These are phyloP conservation scores for Eupithecia pulchellata DNA, from an alignment of 2,888 invertebrate genomes.

Conservation along the genomic window DNA sequence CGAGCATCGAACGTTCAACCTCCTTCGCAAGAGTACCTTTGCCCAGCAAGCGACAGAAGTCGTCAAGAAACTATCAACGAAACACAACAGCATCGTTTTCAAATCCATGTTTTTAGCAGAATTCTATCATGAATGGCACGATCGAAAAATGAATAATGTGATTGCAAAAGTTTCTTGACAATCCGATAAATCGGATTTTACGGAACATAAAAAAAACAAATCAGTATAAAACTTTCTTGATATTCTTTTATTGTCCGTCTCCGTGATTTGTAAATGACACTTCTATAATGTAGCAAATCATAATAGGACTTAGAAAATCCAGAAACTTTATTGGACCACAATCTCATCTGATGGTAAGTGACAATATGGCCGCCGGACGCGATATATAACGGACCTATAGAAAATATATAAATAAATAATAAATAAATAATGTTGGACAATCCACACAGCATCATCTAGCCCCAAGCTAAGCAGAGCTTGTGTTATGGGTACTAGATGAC, in stretches of 20 bases:
- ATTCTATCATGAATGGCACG: background rate
- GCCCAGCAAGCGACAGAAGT: too few species aligned
- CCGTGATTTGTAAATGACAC: background rate
- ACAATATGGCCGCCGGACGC: too few species aligned
- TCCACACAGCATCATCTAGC: too few species aligned
- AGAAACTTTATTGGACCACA: too few species aligned
- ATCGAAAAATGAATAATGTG: slow-evolving; percentile 30
- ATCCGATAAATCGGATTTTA: slow-evolving; percentile 29
- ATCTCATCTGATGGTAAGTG: too few species aligned
- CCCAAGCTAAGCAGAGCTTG: too few species aligned
- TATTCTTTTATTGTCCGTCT: slow-evolving; percentile 13
- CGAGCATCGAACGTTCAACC: too few species aligned
- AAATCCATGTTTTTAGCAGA: background rate
- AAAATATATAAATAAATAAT: too few species aligned
- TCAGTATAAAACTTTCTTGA: slow-evolving; percentile 23
- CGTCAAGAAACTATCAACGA: background rate
- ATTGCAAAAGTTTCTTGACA: slow-evolving; percentile 33
- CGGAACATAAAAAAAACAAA: slow-evolving; percentile 30
- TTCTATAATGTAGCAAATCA: background rate
- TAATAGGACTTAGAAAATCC: background rate
- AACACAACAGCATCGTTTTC: background rate
- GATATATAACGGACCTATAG: too few species aligned
- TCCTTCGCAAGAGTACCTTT: too few species aligned
- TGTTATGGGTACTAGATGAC: too few species aligned
- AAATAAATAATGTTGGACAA: too few species aligned